A percentile compares a stretch with the other conserved stretches of the same genome.
phyloP scores from a whole-genome alignment of 2,113 vertebrate genomes.

The Brachirus orientalis region DNA sequence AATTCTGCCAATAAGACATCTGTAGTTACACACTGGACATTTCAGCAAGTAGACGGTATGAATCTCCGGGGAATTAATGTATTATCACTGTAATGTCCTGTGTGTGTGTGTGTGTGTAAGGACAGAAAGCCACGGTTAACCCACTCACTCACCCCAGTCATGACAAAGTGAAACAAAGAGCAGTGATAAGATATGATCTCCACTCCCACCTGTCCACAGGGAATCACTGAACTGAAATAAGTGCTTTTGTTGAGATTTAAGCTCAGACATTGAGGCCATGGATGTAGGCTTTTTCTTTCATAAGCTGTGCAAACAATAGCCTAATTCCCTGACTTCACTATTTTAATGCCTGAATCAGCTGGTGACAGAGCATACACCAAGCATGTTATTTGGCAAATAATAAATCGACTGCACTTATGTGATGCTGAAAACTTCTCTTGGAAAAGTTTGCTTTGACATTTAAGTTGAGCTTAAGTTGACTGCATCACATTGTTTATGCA shows the following conservation, averaged over 20 bases:
- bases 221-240: slow-evolving; percentile 60
- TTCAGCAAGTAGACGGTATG: too few species aligned
- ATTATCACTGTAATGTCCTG: background rate
- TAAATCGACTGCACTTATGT: too few species aligned
- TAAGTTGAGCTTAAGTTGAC: too few species aligned
- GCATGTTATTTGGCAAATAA: too few species aligned
- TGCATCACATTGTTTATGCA: too few species aligned
- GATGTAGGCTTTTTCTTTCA: background rate
- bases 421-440: too few species aligned
- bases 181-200: background rate
- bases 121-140: slow-evolving; percentile 32
- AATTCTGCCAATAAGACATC: too few species aligned
- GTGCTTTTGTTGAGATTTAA: slow-evolving; percentile 51
- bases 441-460: too few species aligned
- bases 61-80: too few species aligned
- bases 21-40: too few species aligned
- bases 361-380: too few species aligned
- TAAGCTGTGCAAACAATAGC: background rate
- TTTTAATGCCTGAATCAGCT: too few species aligned
- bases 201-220: slow-evolving; percentile 2
- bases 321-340: background rate
- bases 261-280: slow-evolving; percentile 8
- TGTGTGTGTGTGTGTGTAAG: background rate
- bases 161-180: slow-evolving; percentile 18
- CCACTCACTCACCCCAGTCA: slow-evolving; percentile 37